Conservation (phyloP, 1,140 invertebrate species). For the Samia ricini region DNA sequence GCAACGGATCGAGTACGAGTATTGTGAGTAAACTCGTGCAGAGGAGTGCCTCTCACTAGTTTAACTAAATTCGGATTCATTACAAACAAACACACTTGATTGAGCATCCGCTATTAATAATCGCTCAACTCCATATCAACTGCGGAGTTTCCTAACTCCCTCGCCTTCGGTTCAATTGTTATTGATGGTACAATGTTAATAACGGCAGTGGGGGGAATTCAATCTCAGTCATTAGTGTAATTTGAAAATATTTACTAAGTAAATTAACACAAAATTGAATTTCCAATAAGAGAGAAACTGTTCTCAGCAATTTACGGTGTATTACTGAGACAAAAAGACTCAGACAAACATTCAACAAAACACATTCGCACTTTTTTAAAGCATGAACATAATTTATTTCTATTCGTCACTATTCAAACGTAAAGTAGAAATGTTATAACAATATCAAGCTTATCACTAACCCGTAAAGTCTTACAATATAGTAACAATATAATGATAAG, state of each 20-base stretch:
- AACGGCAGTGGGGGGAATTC: neutral
- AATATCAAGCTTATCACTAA: neutral
- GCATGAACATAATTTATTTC: neutral
- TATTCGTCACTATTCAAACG: neutral
- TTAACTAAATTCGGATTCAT: neutral
- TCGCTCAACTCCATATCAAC: neutral
- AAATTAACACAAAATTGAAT: no score
- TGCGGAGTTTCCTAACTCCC: neutral
- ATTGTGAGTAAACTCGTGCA: neutral
- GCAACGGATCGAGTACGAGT: no score
- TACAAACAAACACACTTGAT: neutral
- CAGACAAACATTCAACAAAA: neutral
- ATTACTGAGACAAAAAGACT: neutral
- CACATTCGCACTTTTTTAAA: conserved; percentile 3
- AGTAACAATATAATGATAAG: neutral
- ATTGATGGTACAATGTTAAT: neutral
- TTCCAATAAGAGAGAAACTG: neutral
- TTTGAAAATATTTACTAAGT: no score
- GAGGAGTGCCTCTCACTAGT: neutral
- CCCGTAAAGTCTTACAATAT: neutral
- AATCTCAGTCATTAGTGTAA: neutral
- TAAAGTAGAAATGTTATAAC: neutral
- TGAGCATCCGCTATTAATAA: neutral
- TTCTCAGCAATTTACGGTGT: neutral
- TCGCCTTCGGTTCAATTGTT: neutral